Evolutionary conservation across 2,797 vertebrate genomes (phyloP).

Genomic region (Tragopan temminckii): DNA sequence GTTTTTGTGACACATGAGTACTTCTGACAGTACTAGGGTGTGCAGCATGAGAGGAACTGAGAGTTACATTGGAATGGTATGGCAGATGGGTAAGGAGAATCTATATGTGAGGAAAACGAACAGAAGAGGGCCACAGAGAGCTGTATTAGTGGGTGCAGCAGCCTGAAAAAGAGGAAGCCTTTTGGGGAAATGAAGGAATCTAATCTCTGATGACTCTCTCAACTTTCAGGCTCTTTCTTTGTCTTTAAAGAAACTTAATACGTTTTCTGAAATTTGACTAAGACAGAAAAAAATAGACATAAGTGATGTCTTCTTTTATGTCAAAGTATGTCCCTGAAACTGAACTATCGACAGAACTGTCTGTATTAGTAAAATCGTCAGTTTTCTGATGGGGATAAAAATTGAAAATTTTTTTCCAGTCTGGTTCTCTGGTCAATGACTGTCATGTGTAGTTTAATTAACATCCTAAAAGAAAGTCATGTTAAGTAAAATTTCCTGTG

Average conservation of each 20-base stretch:
- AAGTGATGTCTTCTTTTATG: not conserved
- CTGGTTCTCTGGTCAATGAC: not conserved
- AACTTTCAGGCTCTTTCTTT: not conserved
- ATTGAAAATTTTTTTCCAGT: not conserved
- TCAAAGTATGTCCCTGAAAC: not conserved
- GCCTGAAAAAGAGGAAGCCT: not conserved
- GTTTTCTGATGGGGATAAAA: not conserved
- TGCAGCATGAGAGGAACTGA: not conserved
- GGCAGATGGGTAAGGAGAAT: not conserved
- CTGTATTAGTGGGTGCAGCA: not conserved
- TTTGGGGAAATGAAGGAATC: not conserved
- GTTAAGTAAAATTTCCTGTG: not conserved
- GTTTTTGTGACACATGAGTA: not conserved
- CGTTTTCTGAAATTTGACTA: not conserved
- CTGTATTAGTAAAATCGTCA: not conserved
- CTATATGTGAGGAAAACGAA: not conserved
- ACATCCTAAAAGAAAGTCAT: rapidly evolving
- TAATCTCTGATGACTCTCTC: not conserved
- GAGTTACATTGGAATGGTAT: not conserved
- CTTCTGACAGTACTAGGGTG: not conserved
- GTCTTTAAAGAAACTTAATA: not conserved
- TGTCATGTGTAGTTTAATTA: not conserved
- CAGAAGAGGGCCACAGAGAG: not conserved
- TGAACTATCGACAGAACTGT: not conserved
- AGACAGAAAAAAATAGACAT: not conserved